Evolutionary conservation across 2,797 vertebrate species (phyloP).

Genomic region (Sternotherus odoratus): DNA sequence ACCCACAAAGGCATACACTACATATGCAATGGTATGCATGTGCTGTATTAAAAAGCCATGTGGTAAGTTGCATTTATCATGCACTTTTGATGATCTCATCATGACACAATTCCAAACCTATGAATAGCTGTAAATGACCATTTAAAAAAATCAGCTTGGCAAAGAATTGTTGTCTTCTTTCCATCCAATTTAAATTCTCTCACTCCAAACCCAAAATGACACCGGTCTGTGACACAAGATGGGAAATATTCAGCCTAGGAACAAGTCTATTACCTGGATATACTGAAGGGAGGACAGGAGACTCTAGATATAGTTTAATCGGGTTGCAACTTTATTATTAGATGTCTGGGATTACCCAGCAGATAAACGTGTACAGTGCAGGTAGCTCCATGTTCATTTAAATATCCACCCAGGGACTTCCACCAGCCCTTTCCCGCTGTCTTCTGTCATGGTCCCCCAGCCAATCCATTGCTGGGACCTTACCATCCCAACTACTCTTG

Average conservation of each 20-base stretch:
- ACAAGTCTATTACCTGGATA: background rate
- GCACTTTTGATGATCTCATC: background rate
- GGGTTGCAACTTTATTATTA: too few relatives aligned
- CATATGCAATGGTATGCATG: background rate
- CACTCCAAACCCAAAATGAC: background rate
- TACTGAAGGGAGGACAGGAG: too few relatives aligned
- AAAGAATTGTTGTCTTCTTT: background rate
- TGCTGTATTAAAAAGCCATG: background rate
- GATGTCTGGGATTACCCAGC: too few relatives aligned
- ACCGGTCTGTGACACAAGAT: background rate
- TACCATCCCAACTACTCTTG: too few relatives aligned
- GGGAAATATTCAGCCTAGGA: background rate
- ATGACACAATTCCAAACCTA: background rate
- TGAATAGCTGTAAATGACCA: background rate
- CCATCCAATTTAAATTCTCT: background rate
- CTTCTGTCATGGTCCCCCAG: too few relatives aligned
- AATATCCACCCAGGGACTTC: too few relatives aligned
- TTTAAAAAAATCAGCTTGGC: background rate
- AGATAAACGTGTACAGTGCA: too few relatives aligned
- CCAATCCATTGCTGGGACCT: too few relatives aligned
- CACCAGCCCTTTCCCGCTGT: too few relatives aligned
- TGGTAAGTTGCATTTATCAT: background rate
- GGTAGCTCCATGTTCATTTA: too few relatives aligned
- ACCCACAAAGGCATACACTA: background rate
- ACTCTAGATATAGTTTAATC: too few relatives aligned